Evolutionary conservation across 1,140 invertebrate genomes (phyloP).

Genomic region (Lasaia peninsularis): DNA sequence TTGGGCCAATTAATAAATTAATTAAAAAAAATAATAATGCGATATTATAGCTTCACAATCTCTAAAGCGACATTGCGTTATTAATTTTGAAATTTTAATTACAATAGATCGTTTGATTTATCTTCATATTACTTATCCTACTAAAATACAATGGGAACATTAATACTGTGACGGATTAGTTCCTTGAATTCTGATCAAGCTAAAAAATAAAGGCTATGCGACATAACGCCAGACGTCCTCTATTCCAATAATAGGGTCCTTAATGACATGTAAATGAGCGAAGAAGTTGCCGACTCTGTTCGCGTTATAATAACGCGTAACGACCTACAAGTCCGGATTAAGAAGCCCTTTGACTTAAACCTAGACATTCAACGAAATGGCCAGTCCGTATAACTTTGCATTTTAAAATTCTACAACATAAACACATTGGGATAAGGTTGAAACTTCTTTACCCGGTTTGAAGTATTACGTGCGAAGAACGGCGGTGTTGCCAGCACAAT

Average conservation of each 20-base stretch:
- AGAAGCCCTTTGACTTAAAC: slow-evolving; percentile 75
- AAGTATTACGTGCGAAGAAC: slow-evolving; percentile 53
- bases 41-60: no score
- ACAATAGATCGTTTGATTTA: no score
- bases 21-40: no score
- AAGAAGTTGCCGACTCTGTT: slow-evolving; percentile 63
- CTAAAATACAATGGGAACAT: neutral
- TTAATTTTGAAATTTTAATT: no score
- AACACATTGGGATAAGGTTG: neutral
- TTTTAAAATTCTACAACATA: slow-evolving; percentile 1
- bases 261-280: slow-evolving; percentile 77
- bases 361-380: slow-evolving; percentile 52
- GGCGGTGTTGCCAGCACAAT: slow-evolving; percentile 61
- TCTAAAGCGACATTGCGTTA: no score
- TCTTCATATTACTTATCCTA: neutral
- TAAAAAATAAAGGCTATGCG: slow-evolving; percentile 7
- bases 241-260: slow-evolving; percentile 66
- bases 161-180: slow-evolving; percentile 2
- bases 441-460: slow-evolving; percentile 1
- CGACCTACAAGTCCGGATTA: slow-evolving; percentile 75
- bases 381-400: slow-evolving; percentile 24
- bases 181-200: neutral
- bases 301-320: slow-evolving; percentile 76
- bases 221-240: slow-evolving; percentile 26
- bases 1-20: no score